These are phyloP conservation scores for Onychorhynchus coronatus DNA, from an alignment of 2,113 vertebrate species.

Conservation along the genomic window DNA sequence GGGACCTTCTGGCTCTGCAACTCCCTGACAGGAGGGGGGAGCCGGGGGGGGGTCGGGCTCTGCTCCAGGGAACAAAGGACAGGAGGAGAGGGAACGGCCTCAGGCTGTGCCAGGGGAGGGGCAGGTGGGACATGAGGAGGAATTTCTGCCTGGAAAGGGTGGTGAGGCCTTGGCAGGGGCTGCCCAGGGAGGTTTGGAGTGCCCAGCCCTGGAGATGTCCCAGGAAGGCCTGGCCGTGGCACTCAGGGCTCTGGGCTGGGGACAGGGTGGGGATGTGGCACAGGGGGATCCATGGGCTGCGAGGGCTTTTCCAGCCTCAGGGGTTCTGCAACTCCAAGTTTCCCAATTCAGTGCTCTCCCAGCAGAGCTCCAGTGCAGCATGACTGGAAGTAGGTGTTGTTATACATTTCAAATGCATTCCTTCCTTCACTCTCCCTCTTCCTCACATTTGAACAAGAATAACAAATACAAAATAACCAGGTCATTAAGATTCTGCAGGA, in stretches of 20 bases:
- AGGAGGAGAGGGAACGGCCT: neutral
- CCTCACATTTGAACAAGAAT: neutral
- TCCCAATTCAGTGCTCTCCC: neutral
- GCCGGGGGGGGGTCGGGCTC: neutral
- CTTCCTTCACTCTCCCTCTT: neutral
- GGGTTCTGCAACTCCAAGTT: neutral
- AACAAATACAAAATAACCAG: neutral
- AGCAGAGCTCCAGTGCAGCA: neutral
- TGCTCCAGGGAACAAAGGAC: neutral
- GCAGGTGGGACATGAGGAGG: neutral
- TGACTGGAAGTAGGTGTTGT: accelerated
- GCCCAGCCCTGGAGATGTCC: neutral
- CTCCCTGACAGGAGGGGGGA: neutral
- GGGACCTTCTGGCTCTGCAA: neutral
- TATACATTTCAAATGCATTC: neutral
- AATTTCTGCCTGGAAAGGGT: neutral
- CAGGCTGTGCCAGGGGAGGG: neutral
- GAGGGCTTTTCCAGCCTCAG: neutral
- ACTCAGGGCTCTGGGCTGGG: neutral
- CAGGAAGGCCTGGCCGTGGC: neutral
- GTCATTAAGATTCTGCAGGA: neutral
- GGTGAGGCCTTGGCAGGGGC: neutral
- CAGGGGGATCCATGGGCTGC: accelerated
- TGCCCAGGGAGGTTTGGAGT: neutral
- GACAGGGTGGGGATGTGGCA: neutral